Conservation (phyloP, 2,888 invertebrate species). For the Diogma glabrata region DNA sequence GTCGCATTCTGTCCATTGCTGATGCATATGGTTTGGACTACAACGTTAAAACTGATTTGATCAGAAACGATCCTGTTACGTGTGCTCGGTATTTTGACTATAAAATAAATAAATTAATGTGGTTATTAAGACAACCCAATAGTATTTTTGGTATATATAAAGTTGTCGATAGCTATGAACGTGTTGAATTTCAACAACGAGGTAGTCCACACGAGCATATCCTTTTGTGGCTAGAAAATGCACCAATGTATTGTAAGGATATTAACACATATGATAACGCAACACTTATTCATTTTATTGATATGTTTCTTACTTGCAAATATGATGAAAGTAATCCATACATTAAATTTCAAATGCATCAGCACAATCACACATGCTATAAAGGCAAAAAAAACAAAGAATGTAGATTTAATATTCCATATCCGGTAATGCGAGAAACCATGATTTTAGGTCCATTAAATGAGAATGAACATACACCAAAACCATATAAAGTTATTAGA, state of each 20-base stretch:
- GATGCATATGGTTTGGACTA: neutral
- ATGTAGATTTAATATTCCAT: slow-evolving; percentile 19
- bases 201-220: slow-evolving; percentile 20
- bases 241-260: slow-evolving; percentile 12
- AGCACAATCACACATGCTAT: slow-evolving; percentile 19
- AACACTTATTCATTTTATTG: slow-evolving; percentile 15
- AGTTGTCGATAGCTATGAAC: slow-evolving; percentile 15
- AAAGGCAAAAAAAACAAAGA: slow-evolving; percentile 18
- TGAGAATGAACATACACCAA: too few species aligned
- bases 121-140: neutral
- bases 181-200: slow-evolving; percentile 22
- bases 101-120: neutral
- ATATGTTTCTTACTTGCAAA: slow-evolving; percentile 19
- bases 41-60: neutral
- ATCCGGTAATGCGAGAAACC: too few species aligned
- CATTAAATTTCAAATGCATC: slow-evolving; percentile 17
- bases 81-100: neutral
- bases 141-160: slow-evolving; percentile 16
- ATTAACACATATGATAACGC: too few species aligned
- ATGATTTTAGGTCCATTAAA: too few species aligned
- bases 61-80: neutral
- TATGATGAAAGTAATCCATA: slow-evolving; percentile 19
- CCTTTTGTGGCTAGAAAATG: slow-evolving; percentile 16
- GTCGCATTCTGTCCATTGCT: neutral
- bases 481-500: too few species aligned